Conservation (phyloP, 2,797 vertebrate species). For the Nyctalus aviator region DNA sequence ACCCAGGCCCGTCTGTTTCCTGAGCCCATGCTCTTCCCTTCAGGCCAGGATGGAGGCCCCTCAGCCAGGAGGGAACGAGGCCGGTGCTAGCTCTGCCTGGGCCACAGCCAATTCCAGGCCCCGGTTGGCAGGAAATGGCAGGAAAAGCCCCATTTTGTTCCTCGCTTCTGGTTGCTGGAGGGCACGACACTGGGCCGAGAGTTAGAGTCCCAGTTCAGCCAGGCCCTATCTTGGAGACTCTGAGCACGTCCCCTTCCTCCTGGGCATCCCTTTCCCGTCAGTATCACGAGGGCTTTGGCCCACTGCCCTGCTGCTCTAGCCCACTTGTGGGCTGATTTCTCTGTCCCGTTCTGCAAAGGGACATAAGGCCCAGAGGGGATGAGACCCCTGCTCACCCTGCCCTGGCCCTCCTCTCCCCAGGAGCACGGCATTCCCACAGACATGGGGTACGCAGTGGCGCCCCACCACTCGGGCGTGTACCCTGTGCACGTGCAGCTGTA, state of each 20-base stretch:
- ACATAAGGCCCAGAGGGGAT: neutral
- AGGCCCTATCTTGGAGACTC: neutral
- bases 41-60: neutral
- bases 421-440: conserved; percentile 98
- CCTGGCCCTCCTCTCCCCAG: conserved; percentile 83
- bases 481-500: conserved; percentile 98
- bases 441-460: conserved; percentile 98
- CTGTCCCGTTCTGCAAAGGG: neutral
- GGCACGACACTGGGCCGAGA: rapidly evolving
- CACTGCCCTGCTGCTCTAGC: neutral
- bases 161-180: neutral
- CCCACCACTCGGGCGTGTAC: conserved; percentile 98
- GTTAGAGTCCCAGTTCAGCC: neutral
- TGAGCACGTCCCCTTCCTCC: neutral
- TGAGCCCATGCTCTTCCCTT: neutral
- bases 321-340: neutral
- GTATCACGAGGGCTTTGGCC: neutral
- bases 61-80: neutral
- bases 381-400: neutral
- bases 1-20: neutral
- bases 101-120: neutral
- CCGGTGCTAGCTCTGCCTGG: neutral
- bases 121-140: neutral
- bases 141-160: neutral
- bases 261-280: neutral